These are phyloP conservation scores for Merluccius polli DNA, from an alignment of 2,797 vertebrate genomes.

Conservation along the genomic window DNA sequence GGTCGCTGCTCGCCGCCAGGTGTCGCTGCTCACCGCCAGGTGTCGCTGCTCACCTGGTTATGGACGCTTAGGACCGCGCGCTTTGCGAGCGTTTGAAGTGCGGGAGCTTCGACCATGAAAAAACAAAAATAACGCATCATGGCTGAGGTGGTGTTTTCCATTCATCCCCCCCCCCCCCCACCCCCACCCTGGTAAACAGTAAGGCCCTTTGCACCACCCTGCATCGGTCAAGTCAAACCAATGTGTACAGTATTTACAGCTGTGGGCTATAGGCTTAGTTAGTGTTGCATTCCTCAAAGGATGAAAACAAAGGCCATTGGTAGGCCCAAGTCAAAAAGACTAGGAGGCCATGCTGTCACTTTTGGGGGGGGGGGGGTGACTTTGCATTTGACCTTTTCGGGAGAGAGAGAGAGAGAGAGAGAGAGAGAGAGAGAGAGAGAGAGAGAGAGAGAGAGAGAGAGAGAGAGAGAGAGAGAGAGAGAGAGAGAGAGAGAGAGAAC, in stretches of 20 bases:
- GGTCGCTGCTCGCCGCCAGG: neutral
- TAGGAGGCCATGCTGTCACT: neutral
- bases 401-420: slow-evolving; percentile 74
- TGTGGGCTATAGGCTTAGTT: neutral
- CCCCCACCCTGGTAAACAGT: no score
- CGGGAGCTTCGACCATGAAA: no score
- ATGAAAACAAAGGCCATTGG: slow-evolving; percentile 50
- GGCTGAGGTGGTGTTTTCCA: slow-evolving; percentile 10
- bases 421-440: no score
- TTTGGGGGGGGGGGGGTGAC: slow-evolving; percentile 73
- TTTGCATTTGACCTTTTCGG: slow-evolving; percentile 97
- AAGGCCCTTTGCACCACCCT: no score
- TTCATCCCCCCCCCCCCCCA: no score
- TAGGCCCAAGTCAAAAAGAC: neutral
- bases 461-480: no score
- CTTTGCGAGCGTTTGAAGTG: no score
- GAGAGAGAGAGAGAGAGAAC: slow-evolving; percentile 74
- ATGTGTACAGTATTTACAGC: neutral
- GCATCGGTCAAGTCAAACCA: no score
- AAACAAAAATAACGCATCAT: slow-evolving; percentile 6
- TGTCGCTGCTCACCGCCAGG: slow-evolving; percentile 30
- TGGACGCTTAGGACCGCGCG: neutral
- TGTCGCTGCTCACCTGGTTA: slow-evolving; percentile 55
- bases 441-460: no score
- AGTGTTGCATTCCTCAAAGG: slow-evolving; percentile 17